Conservation (phyloP, 2,888 invertebrate genomes). For the Alcis repandata region DNA sequence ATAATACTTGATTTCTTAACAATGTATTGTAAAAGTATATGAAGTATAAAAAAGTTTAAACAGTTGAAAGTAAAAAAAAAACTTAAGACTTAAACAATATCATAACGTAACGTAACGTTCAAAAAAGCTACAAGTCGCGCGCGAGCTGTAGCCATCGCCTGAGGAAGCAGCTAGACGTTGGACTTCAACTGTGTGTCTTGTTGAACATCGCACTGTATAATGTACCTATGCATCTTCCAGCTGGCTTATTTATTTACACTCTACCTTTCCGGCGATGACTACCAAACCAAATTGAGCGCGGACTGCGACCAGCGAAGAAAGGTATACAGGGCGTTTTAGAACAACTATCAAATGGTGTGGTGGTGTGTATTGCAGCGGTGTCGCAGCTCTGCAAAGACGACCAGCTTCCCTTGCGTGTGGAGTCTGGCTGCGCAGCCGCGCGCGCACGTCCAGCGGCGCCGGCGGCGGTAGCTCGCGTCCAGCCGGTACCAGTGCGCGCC, state of each 20-base stretch:
- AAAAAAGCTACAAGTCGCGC: not conserved
- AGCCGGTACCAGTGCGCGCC: slow-evolving; percentile 75
- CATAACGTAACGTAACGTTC: no score
- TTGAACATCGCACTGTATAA: not conserved
- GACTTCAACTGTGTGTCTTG: not conserved
- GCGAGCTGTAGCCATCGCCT: not conserved
- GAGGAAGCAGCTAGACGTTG: not conserved
- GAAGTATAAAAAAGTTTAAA: slow-evolving; percentile 8
- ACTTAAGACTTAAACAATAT: no score
- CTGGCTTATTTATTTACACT: no score
- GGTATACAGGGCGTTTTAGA: slow-evolving; percentile 24
- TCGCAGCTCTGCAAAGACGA: slow-evolving; percentile 75
- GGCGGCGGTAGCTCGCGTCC: slow-evolving; percentile 69
- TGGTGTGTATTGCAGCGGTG: slow-evolving; percentile 67
- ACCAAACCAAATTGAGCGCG: not conserved
- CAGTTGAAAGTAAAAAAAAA: slow-evolving; percentile 4
- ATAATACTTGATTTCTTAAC: slow-evolving; percentile 2
- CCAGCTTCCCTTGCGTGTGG: slow-evolving; percentile 73
- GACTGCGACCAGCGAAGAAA: not conserved
- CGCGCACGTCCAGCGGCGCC: slow-evolving; percentile 80
- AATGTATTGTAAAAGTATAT: slow-evolving; percentile 10
- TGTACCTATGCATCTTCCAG: no score
- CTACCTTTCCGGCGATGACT: not conserved
- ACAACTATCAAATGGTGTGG: slow-evolving; percentile 61
- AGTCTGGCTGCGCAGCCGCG: slow-evolving; percentile 77